These are phyloP conservation scores for Oceanodroma tethys DNA, from an alignment of 2,113 vertebrate species.

Conservation along the genomic window DNA sequence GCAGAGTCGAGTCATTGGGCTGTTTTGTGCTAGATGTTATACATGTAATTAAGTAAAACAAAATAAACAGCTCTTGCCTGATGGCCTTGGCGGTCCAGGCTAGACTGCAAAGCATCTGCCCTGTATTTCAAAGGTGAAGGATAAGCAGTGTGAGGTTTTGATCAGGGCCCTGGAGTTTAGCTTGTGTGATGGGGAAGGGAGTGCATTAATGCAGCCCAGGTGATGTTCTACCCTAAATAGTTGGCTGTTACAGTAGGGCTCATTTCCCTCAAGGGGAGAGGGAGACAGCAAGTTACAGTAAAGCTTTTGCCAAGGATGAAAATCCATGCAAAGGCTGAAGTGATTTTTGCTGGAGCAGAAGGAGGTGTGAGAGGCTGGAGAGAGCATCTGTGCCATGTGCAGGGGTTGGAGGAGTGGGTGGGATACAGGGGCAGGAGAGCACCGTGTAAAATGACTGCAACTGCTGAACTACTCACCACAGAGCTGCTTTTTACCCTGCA, in stretches of 20 bases:
- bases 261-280: background rate
- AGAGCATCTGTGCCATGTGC: background rate
- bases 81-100: background rate
- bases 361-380: background rate
- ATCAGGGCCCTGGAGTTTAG: background rate
- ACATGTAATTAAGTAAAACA: background rate
- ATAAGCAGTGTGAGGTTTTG: background rate
- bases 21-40: background rate
- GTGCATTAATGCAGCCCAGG: background rate
- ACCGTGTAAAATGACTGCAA: background rate
- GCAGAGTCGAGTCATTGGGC: background rate
- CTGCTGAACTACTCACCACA: accelerated
- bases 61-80: background rate
- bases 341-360: background rate
- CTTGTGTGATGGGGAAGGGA: background rate
- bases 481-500: background rate
- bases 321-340: background rate
- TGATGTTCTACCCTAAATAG: background rate
- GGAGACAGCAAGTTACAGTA: background rate
- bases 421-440: background rate
- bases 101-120: background rate
- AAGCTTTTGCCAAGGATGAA: background rate
- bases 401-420: background rate
- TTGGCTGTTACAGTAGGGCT: background rate
- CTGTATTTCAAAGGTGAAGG: background rate